A percentile compares a stretch with the other conserved stretches of the same genome.
Conservation (phyloP, 2,888 invertebrate species). For the Drosophila sordidula region DNA sequence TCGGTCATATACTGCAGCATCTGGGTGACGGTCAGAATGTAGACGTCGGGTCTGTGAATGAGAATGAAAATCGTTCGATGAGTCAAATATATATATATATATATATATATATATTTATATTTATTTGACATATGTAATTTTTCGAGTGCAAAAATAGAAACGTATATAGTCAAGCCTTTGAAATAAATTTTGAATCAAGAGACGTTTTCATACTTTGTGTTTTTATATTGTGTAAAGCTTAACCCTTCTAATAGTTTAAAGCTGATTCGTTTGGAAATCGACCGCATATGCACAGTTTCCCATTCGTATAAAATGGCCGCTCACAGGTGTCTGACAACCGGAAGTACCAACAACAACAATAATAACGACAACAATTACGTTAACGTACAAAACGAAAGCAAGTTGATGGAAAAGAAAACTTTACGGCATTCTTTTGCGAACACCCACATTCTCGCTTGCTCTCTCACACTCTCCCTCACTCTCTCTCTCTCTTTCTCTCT, state of each 20-base stretch:
- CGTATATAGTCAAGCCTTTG: no score
- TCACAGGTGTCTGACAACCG: slow-evolving; percentile 43
- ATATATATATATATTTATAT: no score
- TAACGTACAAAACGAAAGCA: slow-evolving; percentile 35
- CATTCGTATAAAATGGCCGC: slow-evolving; percentile 23
- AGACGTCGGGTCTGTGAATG: slow-evolving; percentile 91
- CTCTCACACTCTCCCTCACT: neutral
- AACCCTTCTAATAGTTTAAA: neutral
- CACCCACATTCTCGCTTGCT: neutral
- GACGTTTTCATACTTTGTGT: no score
- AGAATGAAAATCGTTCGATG: slow-evolving; percentile 42
- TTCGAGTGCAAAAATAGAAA: no score
- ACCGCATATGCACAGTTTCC: slow-evolving; percentile 15
- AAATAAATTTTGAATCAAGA: no score
- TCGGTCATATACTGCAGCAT: slow-evolving; percentile 96
- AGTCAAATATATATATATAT: neutral
- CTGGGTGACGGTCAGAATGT: slow-evolving; percentile 94
- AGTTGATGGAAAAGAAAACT: slow-evolving; percentile 53
- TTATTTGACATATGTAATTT: no score
- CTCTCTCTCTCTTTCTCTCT: neutral
- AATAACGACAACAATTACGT: slow-evolving; percentile 18
- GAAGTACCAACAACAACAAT: slow-evolving; percentile 23
- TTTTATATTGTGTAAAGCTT: neutral
- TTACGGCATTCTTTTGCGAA: slow-evolving; percentile 39
- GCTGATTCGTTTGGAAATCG: neutral